phyloP scores from a whole-genome alignment of 53 echinoderm and acorn worm genomes.

The Temnopleurus reevesii region DNA sequence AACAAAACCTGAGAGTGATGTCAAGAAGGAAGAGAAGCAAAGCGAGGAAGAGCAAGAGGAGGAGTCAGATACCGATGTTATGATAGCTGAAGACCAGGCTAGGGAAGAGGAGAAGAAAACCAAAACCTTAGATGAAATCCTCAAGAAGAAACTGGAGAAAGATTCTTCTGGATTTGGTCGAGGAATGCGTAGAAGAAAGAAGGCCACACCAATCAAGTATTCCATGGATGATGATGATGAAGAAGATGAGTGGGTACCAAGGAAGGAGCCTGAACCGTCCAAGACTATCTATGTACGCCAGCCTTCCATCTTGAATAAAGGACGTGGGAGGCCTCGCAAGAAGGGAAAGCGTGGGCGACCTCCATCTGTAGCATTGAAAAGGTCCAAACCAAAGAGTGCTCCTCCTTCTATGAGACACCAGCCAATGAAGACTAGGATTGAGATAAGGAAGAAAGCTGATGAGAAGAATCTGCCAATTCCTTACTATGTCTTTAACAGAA shows the following conservation, averaged over 20 bases:
- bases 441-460: neutral
- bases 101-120: conserved; percentile 20
- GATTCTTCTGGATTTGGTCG: conserved; percentile 3
- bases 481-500: conserved; percentile 39
- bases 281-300: neutral
- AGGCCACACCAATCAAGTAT: conserved; percentile 38
- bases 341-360: conserved; percentile 25
- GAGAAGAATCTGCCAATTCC: conserved; percentile 38
- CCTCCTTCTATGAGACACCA: neutral
- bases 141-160: conserved; percentile 30
- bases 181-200: conserved; percentile 51
- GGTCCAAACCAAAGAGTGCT: conserved; percentile 5
- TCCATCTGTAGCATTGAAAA: neutral
- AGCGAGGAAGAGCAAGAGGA: conserved; percentile 39
- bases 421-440: neutral
- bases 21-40: neutral
- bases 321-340: neutral
- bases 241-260: conserved; percentile 43
- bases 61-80: conserved; percentile 43
- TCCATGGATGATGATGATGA: conserved; percentile 53
- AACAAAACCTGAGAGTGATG: neutral
- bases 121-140: conserved; percentile 44
- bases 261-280: conserved; percentile 20
- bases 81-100: neutral
- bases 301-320: conserved; percentile 8